Evolutionary conservation across 1,140 invertebrate species (phyloP).

Genomic region (Belonocnema kinseyi): DNA sequence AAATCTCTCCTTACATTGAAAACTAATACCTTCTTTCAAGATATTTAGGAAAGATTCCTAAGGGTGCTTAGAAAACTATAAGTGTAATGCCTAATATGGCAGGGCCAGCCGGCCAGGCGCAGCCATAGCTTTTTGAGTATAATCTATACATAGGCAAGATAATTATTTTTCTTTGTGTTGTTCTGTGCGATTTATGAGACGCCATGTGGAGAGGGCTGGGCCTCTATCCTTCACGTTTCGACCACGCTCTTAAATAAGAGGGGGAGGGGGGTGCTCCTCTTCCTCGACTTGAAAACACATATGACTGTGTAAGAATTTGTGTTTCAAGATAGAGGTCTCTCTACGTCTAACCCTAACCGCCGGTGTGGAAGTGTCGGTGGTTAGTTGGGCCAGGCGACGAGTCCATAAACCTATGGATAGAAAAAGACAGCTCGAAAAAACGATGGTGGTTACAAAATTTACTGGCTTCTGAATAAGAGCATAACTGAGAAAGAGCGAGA

Average conservation of each 20-base stretch:
- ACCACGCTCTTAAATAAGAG: constrained; percentile 53
- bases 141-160: constrained; percentile 50
- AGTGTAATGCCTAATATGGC: constrained; percentile 9
- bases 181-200: constrained; percentile 53
- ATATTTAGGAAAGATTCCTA: not conserved
- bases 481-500: constrained; percentile 37
- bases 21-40: not conserved
- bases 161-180: constrained; percentile 68
- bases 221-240: constrained; percentile 35
- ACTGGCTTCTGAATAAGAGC: constrained; percentile 21
- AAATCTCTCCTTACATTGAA: not conserved
- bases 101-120: not conserved
- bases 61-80: not conserved
- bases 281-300: not conserved
- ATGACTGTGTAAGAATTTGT: not conserved
- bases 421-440: constrained; percentile 28
- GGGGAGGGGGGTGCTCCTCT: constrained; percentile 49
- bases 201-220: constrained; percentile 59
- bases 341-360: not conserved
- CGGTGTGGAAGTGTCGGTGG: constrained; percentile 24
- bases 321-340: constrained; percentile 3
- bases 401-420: constrained; percentile 50
- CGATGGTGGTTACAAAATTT: constrained; percentile 29
- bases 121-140: constrained; percentile 33
- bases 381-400: constrained; percentile 45